Evolutionary conservation across 2,113 vertebrate genomes (phyloP).

Genomic region (Neolamprologus cancellatus): DNA sequence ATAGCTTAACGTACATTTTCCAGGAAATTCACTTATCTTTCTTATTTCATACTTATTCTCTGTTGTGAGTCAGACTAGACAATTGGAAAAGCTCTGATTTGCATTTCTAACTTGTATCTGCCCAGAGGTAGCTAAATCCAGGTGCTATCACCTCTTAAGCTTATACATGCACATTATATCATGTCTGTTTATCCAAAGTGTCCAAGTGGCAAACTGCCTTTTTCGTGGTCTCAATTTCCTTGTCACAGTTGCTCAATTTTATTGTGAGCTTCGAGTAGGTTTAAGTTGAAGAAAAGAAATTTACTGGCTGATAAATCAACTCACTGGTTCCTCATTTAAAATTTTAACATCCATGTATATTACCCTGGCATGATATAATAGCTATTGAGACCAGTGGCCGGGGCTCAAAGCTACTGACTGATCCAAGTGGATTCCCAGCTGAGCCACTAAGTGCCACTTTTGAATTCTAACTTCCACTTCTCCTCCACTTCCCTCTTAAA

Average conservation of each 20-base stretch:
- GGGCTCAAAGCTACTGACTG: conserved; percentile 15
- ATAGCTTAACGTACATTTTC: neutral
- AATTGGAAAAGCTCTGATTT: neutral
- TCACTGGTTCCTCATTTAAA: neutral
- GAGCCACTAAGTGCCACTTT: conserved; percentile 48
- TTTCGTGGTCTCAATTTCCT: neutral
- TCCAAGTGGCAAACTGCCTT: neutral
- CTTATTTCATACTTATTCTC: neutral
- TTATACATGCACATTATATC: neutral
- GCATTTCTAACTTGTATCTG: neutral
- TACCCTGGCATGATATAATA: conserved; percentile 10
- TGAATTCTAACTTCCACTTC: conserved; percentile 31
- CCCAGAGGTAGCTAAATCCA: neutral
- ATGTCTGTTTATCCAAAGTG: neutral
- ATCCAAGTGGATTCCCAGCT: conserved; percentile 49
- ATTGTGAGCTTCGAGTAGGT: neutral
- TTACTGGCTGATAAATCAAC: neutral
- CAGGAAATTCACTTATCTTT: neutral
- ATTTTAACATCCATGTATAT: neutral
- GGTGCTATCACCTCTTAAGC: neutral
- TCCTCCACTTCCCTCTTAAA: conserved; percentile 38
- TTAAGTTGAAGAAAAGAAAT: neutral
- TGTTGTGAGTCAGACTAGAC: neutral
- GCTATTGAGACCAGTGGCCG: neutral
- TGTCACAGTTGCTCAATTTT: neutral